Base-by-base conservation (phyloP, 1,140 invertebrate species). In the Drosophila busckii region DNA sequence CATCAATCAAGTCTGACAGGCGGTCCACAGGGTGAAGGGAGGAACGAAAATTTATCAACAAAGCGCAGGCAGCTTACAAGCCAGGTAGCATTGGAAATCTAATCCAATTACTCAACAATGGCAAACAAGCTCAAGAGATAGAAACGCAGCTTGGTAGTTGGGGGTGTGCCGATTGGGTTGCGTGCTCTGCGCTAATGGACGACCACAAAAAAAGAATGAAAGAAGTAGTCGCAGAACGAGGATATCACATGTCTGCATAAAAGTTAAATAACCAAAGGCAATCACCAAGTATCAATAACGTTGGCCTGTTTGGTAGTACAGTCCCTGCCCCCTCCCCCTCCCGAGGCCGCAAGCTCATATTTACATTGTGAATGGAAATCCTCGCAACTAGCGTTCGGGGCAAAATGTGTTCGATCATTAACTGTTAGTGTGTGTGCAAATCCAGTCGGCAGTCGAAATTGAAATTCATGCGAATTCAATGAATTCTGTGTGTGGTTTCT, bases 71-170 rank as follows among this genome's bases (percentile, higher is more conserved):
- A 37, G 26, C 29, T 23, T 46, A 32, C 9, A 31, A 9, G 40
- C 0, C 61, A 54, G 58, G 42, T 45, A 62, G 26, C 44, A 45
- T 42, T 55, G 54, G 78, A 84, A 84, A 84, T 84, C 68, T 84
- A 84, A 84, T 84, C 71, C 80, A 84, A 84, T 84, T 84, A 84
- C 68, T 70, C 71, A 84, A 84, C 68, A 84, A 64, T 80, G 80
- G 60, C 67, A 84, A 80, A 84, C 75, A 66, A 80, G 75, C 34
- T 6, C 16, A 2, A 16, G 28, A 17, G 0, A n/a, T n/a, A 2
- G 12, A 2, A 8, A 6, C 7, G 29, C 6, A 17, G 9, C n/a
- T n/a, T n/a, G n/a, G n/a, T n/a, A n/a, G n/a, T n/a, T n/a, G 13
- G 5, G 22, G 38, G 45, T 25, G 16, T 29, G 54, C 20, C 34